These are phyloP conservation scores for Rhyacophila brunnea DNA, from an alignment of 1,140 invertebrate genomes.

Conservation along the genomic window DNA sequence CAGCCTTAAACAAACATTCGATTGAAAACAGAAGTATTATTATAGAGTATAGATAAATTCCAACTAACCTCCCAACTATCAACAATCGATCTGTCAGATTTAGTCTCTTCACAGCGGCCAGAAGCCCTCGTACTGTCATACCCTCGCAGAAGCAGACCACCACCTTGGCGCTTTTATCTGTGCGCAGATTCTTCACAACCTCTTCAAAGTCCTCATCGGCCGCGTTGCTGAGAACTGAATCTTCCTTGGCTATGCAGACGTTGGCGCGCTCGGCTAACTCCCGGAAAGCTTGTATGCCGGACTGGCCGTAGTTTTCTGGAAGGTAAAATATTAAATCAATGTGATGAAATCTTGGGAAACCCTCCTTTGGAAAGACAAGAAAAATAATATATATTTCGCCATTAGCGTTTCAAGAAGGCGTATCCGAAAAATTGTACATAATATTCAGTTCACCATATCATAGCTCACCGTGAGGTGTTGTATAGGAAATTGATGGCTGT, in stretches of 20 bases:
- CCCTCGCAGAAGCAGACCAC: slow-evolving; percentile 87
- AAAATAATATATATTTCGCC: too few species aligned
- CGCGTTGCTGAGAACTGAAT: slow-evolving; percentile 65
- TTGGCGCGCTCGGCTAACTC: slow-evolving; percentile 64
- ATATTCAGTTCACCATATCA: too few species aligned
- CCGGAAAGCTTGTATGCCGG: slow-evolving; percentile 76
- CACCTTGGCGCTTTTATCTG: slow-evolving; percentile 62
- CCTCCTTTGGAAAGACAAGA: too few species aligned
- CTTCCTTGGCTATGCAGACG: slow-evolving; percentile 73
- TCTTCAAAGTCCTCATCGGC: slow-evolving; percentile 62
- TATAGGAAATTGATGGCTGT: too few species aligned
- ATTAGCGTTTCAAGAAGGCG: too few species aligned
- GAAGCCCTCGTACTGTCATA: slow-evolving; percentile 66
- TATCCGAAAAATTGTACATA: too few species aligned
- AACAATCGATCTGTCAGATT: slow-evolving; percentile 64
- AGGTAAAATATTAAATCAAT: too few species aligned
- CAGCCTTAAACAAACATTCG: too few species aligned
- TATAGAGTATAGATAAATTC: too few species aligned
- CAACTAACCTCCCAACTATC: slow-evolving; percentile 58
- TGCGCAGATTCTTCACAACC: slow-evolving; percentile 58
- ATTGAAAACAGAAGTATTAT: too few species aligned
- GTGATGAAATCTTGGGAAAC: too few species aligned
- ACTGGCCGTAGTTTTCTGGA: slow-evolving; percentile 78
- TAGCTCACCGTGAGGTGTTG: too few species aligned
- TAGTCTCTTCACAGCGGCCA: slow-evolving; percentile 63